Base-by-base conservation (phyloP, 2,797 vertebrate species). In the Allobates femoralis region DNA sequence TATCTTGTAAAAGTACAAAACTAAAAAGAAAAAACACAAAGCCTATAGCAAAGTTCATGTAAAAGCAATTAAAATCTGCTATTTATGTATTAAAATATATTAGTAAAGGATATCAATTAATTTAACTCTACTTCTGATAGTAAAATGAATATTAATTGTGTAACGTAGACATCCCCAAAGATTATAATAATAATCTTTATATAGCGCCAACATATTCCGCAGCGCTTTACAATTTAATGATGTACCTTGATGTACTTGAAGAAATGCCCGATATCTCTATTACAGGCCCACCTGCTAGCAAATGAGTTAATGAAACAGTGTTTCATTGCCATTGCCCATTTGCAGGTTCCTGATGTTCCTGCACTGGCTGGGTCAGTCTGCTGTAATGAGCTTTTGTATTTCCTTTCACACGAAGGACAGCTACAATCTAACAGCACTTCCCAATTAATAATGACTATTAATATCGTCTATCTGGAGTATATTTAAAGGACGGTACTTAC, bases 401-500 rank as follows among this genome's bases (percentile, higher is more conserved):
- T 56, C 32, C 80, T 56, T 81, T 67, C 12, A 50, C 10, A 80
- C 51, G 21, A 10, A 5, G 5, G n/a, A 5, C 77, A 56, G 73
- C 46, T 28, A 79, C 41, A 50, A 53, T 2, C 3, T n/a, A n/a
- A 18, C n/a, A 81, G 46, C 15, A 21, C 18, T 14, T 55, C 51
- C 14, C 66, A 82, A 34, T 71, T 26, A 32, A 58, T 37, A 30
- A 30, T 81, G 26, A 28, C 51, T 62, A 30, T 50, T 21, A 62
- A 60, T 62, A 67, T 53, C 5, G 11, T 64, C 14, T 55, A 55
- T 16, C 32, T 18, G 41, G 0, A 78, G 46, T 12, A 66, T n/a
- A 66, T 60, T 62, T 51, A 51, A 75, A 74, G 79, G 58, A 58
- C 0, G 8, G 12, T 79, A 87, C 86, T 87, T 84, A 87, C 86